Conservation (phyloP, 1,140 invertebrate genomes). For the Danaus melanippus region DNA sequence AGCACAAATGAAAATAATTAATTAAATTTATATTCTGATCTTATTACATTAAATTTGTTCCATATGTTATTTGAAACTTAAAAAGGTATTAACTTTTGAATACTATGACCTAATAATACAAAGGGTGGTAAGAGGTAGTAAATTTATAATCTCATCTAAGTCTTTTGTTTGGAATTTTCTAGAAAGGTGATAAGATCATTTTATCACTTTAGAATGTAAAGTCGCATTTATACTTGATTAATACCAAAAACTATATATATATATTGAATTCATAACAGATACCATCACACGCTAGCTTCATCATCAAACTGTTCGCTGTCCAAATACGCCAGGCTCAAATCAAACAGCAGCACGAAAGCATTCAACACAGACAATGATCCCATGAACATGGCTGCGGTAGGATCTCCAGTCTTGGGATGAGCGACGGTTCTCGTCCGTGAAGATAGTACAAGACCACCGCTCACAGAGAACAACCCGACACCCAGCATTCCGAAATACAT, state of each 20-base stretch:
- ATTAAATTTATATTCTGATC: too few species aligned
- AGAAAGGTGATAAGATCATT: too few species aligned
- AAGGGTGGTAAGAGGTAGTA: too few species aligned
- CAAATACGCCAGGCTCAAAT: constrained; percentile 55
- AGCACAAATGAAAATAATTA: too few species aligned
- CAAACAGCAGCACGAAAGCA: constrained; percentile 51
- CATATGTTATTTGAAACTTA: too few species aligned
- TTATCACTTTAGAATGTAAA: neutral
- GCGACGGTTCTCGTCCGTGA: constrained; percentile 26
- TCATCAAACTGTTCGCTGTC: constrained; percentile 61
- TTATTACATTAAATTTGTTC: too few species aligned
- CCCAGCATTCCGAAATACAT: constrained; percentile 58
- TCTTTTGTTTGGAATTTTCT: too few species aligned
- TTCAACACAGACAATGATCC: constrained; percentile 41
- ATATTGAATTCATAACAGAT: constrained; percentile 3
- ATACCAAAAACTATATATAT: neutral
- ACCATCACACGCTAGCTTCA: constrained; percentile 46
- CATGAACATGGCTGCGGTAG: constrained; percentile 28
- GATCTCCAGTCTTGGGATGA: constrained; percentile 45
- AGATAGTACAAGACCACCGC: constrained; percentile 43
- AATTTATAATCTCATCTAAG: too few species aligned
- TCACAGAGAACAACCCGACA: constrained; percentile 36
- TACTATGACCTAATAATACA: too few species aligned
- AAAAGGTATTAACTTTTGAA: too few species aligned
- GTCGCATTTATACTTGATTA: constrained; percentile 13